Conservation (phyloP, 2,888 invertebrate genomes). For the Nomada ruficornis region DNA sequence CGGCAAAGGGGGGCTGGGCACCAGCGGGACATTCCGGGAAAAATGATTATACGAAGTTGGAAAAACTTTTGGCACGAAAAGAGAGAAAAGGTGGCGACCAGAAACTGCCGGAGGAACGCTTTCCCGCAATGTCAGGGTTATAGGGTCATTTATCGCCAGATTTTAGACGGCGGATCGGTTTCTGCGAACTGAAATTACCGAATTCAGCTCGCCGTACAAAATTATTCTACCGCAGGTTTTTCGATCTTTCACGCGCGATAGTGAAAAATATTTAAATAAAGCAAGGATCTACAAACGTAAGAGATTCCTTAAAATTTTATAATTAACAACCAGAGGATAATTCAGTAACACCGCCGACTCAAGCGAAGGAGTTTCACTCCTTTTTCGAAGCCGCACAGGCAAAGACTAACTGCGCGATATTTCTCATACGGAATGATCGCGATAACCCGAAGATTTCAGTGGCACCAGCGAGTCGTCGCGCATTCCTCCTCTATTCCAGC, state of each 20-base stretch:
- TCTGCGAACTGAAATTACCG: conserved; percentile 34
- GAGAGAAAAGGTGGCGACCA: conserved; percentile 52
- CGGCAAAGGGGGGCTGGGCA: conserved; percentile 46
- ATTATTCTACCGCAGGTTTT: background rate
- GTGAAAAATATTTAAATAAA: too few species aligned
- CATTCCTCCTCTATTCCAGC: conserved; percentile 76
- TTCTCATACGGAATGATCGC: conserved; percentile 77
- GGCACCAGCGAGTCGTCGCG: conserved; percentile 64
- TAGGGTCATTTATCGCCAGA: conserved; percentile 69
- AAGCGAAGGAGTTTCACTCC: background rate
- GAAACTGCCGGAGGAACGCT: conserved; percentile 59
- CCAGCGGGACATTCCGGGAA: conserved; percentile 77
- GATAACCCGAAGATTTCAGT: conserved; percentile 73
- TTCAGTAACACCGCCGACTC: background rate
- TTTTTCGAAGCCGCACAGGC: background rate
- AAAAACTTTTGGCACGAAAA: conserved; percentile 73
- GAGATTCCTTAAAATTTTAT: background rate
- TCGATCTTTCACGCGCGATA: too few species aligned
- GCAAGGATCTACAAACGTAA: background rate
- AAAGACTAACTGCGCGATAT: conserved; percentile 76
- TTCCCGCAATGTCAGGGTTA: conserved; percentile 68
- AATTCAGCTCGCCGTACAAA: background rate
- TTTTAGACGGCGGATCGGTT: conserved; percentile 48
- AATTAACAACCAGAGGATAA: too few species aligned
- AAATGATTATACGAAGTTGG: conserved; percentile 81